phyloP scores from a whole-genome alignment of 2,888 invertebrate genomes.

The Leptodirus hochenwartii region DNA sequence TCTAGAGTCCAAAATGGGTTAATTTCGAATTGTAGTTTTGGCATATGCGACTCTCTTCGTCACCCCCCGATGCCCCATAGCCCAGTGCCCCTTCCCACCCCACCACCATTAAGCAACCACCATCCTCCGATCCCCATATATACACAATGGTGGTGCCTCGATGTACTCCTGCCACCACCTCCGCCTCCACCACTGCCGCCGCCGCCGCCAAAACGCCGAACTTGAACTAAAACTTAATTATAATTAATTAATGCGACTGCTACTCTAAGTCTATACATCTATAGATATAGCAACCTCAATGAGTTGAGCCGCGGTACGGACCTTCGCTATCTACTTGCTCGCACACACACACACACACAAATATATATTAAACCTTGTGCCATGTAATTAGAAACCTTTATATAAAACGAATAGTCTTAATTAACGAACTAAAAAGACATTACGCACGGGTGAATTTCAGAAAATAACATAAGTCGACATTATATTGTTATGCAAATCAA shows the following conservation, averaged over 20 bases:
- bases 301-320: conserved; percentile 5
- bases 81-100: conserved; percentile 4
- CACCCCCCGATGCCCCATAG: conserved; percentile 1
- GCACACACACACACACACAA: conserved; percentile 11
- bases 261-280: conserved; percentile 11
- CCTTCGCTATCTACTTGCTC: not conserved
- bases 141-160: too few relatives aligned
- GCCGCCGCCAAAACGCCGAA: conserved; percentile 28
- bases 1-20: too few relatives aligned
- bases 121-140: too few relatives aligned
- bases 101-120: conserved; percentile 3
- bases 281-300: conserved; percentile 15
- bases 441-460: conserved; percentile 28
- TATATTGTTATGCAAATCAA: conserved; percentile 23
- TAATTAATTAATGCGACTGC: conserved; percentile 67
- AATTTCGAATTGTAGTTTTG: conserved; percentile 19
- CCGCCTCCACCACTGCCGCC: conserved; percentile 15
- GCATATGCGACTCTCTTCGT: too few relatives aligned
- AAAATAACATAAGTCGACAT: conserved; percentile 26
- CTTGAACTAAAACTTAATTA: conserved; percentile 65
- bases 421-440: conserved; percentile 38
- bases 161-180: conserved; percentile 9
- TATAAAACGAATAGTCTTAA: conserved; percentile 41
- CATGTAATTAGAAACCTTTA: conserved; percentile 40
- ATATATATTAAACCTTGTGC: conserved; percentile 34